Conservation (phyloP, 2,113 vertebrate genomes). For the Hippopotamus amphibius region DNA sequence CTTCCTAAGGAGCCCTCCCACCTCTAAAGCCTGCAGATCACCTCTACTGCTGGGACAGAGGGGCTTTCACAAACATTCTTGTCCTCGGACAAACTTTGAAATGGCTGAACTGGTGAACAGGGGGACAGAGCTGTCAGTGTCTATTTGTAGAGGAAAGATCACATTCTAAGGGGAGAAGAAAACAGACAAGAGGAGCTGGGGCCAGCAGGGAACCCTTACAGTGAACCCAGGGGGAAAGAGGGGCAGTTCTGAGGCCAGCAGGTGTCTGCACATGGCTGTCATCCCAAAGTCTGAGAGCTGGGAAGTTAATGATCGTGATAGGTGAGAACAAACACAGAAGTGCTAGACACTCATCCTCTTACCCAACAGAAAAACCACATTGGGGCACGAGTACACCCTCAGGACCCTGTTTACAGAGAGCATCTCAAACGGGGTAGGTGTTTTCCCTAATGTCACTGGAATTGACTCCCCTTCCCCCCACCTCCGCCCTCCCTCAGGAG, state of each 20-base stretch:
- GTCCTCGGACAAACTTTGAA: not conserved
- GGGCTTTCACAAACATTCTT: not conserved
- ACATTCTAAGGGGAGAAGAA: not conserved
- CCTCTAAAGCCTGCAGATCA: not conserved
- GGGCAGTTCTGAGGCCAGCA: not conserved
- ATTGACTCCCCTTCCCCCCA: too few relatives aligned
- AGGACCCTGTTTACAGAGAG: not conserved
- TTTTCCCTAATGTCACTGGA: not conserved
- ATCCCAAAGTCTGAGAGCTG: not conserved
- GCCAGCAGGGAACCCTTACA: too few relatives aligned
- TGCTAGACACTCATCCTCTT: not conserved
- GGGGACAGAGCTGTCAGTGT: not conserved
- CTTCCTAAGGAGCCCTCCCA: accelerated
- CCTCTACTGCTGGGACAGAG: accelerated
- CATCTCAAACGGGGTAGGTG: accelerated
- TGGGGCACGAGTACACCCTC: not conserved
- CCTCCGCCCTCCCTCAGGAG: not conserved
- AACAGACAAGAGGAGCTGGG: not conserved
- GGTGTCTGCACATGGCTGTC: not conserved
- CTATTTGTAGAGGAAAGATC: not conserved
- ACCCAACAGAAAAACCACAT: accelerated
- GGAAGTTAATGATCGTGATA: not conserved
- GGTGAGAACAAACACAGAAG: not conserved
- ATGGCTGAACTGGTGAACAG: not conserved
- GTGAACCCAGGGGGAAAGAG: too few relatives aligned